Base-by-base conservation (phyloP, 2,113 vertebrate genomes). In the Hyperopisus bebe region DNA sequence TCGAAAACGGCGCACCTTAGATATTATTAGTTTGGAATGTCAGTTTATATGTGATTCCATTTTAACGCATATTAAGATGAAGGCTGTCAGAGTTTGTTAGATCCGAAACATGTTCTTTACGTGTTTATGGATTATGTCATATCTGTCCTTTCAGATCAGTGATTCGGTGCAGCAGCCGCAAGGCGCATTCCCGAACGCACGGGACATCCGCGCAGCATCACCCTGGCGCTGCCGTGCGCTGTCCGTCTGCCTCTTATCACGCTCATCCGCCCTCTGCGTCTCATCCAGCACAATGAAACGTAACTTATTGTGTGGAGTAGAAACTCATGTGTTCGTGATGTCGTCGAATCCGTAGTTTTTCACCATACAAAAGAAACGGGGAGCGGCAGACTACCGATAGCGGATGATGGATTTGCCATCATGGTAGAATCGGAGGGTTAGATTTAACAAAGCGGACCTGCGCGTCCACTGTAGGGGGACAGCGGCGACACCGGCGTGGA, bases 401-500 rank as follows among this genome's bases (percentile, higher is more conserved):
- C 87, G 86, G 66, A 55, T 46, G 86, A 90, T 90, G 90, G 90
- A 90, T 90, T 90, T 55, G 74, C 70, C 51, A 88, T 47, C 83
- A 86, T 58, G 89, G 85, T 77, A 84, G 48, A 87, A 77, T 87
- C 89, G 66, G 44, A 74, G 24, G 51, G 42, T 31, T 90, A 58
- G 62, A 19, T 47, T 70, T 90, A 53, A 47, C 53, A 82, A 80
- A 31, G 62, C 39, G 70, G 90, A 46, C 47, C 74, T 58, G 90
- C 53, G 44, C 86, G 53, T 51, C 86, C 89, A 87, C 70, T 44
- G 35, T 31, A 35, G 24, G 86, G 74, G 90, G 70, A 88, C 90
- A 88, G 86, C 39, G 48, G 87, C 86, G 51, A 50, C 2, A 21
- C 50, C 66, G 39, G 86, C 87, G 15, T 93, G 92, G 91, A 92